These are phyloP conservation scores for Alsophila aescularia DNA, from an alignment of 2,888 invertebrate genomes.

Conservation along the genomic window DNA sequence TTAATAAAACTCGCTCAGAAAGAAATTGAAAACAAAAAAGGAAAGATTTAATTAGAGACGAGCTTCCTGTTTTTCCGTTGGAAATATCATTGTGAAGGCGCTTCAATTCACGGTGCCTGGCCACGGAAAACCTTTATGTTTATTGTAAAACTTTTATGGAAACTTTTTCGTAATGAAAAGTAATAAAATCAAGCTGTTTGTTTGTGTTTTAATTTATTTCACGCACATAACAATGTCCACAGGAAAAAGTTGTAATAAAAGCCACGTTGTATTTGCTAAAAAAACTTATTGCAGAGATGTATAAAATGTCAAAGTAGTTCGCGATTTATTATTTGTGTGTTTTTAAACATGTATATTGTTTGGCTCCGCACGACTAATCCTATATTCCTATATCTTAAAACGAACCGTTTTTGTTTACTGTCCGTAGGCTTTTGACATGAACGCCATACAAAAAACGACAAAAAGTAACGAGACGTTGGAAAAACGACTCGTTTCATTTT, in stretches of 20 bases:
- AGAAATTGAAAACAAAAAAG: constrained; percentile 51
- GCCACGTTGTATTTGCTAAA: too few relatives aligned
- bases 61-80: constrained; percentile 42
- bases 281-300: too few relatives aligned
- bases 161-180: constrained; percentile 14
- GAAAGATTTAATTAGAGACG: constrained; percentile 55
- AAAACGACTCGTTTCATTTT: too few relatives aligned
- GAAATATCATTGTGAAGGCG: constrained; percentile 44
- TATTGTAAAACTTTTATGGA: constrained; percentile 17
- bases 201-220: constrained; percentile 6
- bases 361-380: too few relatives aligned
- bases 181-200: constrained; percentile 7
- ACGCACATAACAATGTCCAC: not conserved
- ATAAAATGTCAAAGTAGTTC: too few relatives aligned
- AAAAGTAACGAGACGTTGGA: too few relatives aligned
- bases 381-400: too few relatives aligned
- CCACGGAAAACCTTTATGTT: constrained; percentile 36
- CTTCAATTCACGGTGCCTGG: constrained; percentile 30
- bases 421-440: too few relatives aligned
- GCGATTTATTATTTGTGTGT: too few relatives aligned
- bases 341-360: too few relatives aligned
- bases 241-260: not conserved
- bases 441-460: too few relatives aligned
- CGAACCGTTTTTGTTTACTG: too few relatives aligned
- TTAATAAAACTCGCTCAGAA: constrained; percentile 50